phyloP scores from a whole-genome alignment of 2,888 invertebrate species.

The Cremastobaeus sp. region DNA sequence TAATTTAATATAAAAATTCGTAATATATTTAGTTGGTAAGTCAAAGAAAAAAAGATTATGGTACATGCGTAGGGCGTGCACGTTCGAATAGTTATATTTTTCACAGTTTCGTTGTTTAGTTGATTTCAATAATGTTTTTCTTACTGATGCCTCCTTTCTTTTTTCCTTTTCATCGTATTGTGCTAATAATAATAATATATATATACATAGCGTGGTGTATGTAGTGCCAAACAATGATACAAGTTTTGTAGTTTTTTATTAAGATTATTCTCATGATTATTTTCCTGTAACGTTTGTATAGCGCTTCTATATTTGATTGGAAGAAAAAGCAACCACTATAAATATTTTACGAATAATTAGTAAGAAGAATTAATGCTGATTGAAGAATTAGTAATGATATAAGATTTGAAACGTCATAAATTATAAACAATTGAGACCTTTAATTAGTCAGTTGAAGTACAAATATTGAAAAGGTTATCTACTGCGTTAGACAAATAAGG shows the following conservation, averaged over 20 bases:
- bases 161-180: too few relatives aligned
- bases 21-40: slow-evolving; percentile 48
- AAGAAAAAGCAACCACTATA: slow-evolving; percentile 48
- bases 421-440: slow-evolving; percentile 74
- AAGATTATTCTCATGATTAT: slow-evolving; percentile 28
- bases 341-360: slow-evolving; percentile 12
- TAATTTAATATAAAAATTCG: too few relatives aligned
- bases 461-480: slow-evolving; percentile 84
- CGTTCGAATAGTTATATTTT: slow-evolving; percentile 32
- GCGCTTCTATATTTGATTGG: slow-evolving; percentile 40
- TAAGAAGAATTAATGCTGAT: slow-evolving; percentile 9
- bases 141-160: slow-evolving; percentile 38
- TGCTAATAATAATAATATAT: too few relatives aligned
- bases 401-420: slow-evolving; percentile 63
- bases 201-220: slow-evolving; percentile 38
- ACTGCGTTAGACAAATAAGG: slow-evolving; percentile 73
- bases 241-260: slow-evolving; percentile 54
- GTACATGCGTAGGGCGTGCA: slow-evolving; percentile 25
- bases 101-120: slow-evolving; percentile 23
- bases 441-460: slow-evolving; percentile 91
- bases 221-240: slow-evolving; percentile 58
- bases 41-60: slow-evolving; percentile 62
- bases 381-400: slow-evolving; percentile 77
- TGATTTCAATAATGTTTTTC: slow-evolving; percentile 36
- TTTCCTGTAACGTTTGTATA: slow-evolving; percentile 44